Percentiles rank a stretch among this genome's conserved stretches.
Conservation (phyloP, 2,888 invertebrate species). For the Argyra leucocephala region DNA sequence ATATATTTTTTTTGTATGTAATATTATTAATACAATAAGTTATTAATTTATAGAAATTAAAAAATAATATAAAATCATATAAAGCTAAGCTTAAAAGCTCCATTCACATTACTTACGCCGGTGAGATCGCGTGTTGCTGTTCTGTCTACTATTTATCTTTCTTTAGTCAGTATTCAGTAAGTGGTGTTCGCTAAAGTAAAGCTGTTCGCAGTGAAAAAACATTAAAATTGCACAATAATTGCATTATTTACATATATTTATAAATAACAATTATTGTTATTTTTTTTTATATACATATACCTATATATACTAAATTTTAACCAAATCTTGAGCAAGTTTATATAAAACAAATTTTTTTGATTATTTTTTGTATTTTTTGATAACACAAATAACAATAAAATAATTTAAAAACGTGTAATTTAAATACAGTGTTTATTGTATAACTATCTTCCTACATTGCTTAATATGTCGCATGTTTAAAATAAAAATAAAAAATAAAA, state of each 20-base stretch:
- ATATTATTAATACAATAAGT: background rate
- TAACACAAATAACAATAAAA: background rate
- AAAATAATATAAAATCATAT: background rate
- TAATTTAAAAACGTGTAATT: no score
- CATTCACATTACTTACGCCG: slow-evolving; percentile 6
- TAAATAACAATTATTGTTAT: background rate
- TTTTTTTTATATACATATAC: background rate
- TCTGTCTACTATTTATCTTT: background rate
- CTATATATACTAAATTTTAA: background rate
- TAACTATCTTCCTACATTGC: background rate
- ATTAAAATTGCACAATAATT: background rate
- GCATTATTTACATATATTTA: background rate
- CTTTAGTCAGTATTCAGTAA: background rate
- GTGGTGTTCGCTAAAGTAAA: background rate
- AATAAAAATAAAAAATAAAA: background rate
- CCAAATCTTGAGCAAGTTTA: no score
- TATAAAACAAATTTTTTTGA: background rate
- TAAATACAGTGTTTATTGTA: no score
- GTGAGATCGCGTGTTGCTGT: slow-evolving; percentile 4
- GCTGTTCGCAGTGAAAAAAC: background rate
- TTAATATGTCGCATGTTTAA: background rate
- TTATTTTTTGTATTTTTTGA: background rate
- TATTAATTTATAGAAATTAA: background rate
- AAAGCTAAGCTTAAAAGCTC: slow-evolving; percentile 3
- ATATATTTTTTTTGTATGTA: background rate